Percentiles rank a stretch among this genome's conserved stretches.
Conservation (phyloP, 2,888 invertebrate species). For the Temnothorax rugatulus region DNA sequence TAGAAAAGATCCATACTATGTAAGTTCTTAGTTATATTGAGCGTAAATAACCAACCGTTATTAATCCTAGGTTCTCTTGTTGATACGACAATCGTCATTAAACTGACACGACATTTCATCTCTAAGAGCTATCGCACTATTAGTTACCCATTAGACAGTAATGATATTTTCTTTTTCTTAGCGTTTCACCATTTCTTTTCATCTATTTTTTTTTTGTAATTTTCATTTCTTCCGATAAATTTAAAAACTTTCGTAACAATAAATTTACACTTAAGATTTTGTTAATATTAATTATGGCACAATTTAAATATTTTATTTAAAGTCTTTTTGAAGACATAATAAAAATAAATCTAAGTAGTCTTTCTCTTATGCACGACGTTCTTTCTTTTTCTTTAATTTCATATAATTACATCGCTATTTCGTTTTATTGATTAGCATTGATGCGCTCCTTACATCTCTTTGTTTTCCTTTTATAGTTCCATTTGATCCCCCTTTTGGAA, state of each 20-base stretch:
- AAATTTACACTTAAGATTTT: slow-evolving; percentile 85
- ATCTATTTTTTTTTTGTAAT: slow-evolving; percentile 77
- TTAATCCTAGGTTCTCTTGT: slow-evolving; percentile 77
- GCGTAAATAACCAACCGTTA: slow-evolving; percentile 68
- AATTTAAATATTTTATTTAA: slow-evolving; percentile 86
- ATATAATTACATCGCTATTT: slow-evolving; percentile 78
- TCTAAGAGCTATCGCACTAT: slow-evolving; percentile 72
- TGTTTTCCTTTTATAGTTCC: slow-evolving; percentile 68
- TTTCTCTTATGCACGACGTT: slow-evolving; percentile 84
- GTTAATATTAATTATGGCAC: slow-evolving; percentile 86
- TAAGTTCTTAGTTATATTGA: slow-evolving; percentile 65
- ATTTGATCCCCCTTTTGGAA: slow-evolving; percentile 71
- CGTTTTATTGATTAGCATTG: slow-evolving; percentile 69
- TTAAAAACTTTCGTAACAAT: slow-evolving; percentile 85
- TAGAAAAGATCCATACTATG: slow-evolving; percentile 69
- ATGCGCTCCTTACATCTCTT: slow-evolving; percentile 67
- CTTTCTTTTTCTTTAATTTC: slow-evolving; percentile 72
- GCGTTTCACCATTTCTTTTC: slow-evolving; percentile 39
- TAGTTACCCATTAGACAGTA: slow-evolving; percentile 76
- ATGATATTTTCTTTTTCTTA: slow-evolving; percentile 72
- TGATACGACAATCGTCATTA: slow-evolving; percentile 70
- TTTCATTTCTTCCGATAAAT: slow-evolving; percentile 83
- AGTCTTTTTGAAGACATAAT: slow-evolving; percentile 86
- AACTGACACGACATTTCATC: slow-evolving; percentile 64
- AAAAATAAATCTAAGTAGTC: slow-evolving; percentile 86